A percentile compares a stretch with the other conserved stretches of the same genome.
Conservation (phyloP, 2,888 invertebrate species). For the Hipparchia semele region DNA sequence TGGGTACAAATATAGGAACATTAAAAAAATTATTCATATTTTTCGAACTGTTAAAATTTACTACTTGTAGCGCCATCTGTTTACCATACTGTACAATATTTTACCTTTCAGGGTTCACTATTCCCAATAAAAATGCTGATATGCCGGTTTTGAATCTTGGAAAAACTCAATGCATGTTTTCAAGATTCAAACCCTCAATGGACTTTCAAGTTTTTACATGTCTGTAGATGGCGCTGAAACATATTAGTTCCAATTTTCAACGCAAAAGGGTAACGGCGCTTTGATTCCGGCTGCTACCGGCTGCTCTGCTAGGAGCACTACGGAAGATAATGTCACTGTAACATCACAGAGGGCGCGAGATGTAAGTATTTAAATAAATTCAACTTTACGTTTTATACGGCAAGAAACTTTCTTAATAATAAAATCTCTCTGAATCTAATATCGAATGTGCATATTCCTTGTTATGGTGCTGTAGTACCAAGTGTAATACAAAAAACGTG, state of each 20-base stretch:
- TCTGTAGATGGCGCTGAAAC: conserved; percentile 24
- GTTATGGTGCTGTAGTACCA: too few species aligned
- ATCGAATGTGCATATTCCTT: too few species aligned
- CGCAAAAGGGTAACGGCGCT: conserved; percentile 18
- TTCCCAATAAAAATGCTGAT: neutral
- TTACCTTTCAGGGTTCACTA: neutral
- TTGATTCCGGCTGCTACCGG: neutral
- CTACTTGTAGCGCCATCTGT: conserved; percentile 23
- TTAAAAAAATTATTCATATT: too few species aligned
- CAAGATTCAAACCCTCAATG: neutral
- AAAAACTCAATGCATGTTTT: neutral
- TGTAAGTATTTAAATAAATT: neutral
- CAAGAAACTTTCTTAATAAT: too few species aligned
- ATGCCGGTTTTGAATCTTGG: too few species aligned
- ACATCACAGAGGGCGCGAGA: conserved; percentile 5
- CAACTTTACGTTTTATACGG: too few species aligned
- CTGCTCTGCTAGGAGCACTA: neutral
- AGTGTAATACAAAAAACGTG: too few species aligned
- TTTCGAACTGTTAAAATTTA: neutral
- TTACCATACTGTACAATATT: neutral
- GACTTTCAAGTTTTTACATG: neutral
- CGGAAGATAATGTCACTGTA: neutral
- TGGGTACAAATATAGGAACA: too few species aligned
- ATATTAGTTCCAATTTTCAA: conserved; percentile 6
- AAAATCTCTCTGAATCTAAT: too few species aligned